A percentile compares a stretch with the other conserved stretches of the same genome.
These are phyloP conservation scores for Montipora efflorescens DNA, from an alignment of 64 coral and sea anemone genomes.

Conservation along the genomic window DNA sequence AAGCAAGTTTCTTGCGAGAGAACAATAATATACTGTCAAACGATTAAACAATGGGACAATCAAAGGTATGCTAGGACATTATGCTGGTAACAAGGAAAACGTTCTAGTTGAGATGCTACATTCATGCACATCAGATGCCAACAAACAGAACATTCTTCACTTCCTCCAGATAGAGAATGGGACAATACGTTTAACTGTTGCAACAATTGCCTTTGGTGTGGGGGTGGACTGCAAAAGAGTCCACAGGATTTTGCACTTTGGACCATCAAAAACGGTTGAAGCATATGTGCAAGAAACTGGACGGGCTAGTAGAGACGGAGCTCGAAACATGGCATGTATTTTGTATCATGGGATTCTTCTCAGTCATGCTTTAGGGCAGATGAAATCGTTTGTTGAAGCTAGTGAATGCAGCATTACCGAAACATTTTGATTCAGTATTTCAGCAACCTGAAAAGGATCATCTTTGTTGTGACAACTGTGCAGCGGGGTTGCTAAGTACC, in stretches of 20 bases:
- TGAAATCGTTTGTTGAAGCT: constrained; percentile 63
- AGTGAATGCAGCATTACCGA: constrained; percentile 53
- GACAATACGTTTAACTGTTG: constrained; percentile 46
- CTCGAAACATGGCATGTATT: no score
- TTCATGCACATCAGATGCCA: constrained; percentile 67
- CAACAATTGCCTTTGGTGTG: constrained; percentile 87
- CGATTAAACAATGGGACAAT: constrained; percentile 81
- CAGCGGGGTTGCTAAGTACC: constrained; percentile 21
- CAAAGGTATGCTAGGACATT: constrained; percentile 49
- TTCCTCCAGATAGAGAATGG: constrained; percentile 51
- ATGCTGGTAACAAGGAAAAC: not conserved
- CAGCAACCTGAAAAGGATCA: not conserved
- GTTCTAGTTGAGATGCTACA: constrained; percentile 75
- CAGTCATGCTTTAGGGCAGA: constrained; percentile 37
- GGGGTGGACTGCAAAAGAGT: constrained; percentile 78
- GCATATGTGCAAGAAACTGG: no score
- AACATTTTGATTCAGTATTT: constrained; percentile 44
- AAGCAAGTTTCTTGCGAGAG: constrained; percentile 39
- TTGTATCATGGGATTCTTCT: constrained; percentile 22
- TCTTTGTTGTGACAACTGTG: constrained; percentile 63
- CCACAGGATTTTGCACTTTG: constrained; percentile 61
- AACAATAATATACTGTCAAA: constrained; percentile 90
- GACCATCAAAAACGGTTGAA: constrained; percentile 47
- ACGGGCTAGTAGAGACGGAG: not conserved
- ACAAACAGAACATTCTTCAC: constrained; percentile 69